Conservation (phyloP, 2,888 invertebrate genomes). For the Erebia aethiops region DNA sequence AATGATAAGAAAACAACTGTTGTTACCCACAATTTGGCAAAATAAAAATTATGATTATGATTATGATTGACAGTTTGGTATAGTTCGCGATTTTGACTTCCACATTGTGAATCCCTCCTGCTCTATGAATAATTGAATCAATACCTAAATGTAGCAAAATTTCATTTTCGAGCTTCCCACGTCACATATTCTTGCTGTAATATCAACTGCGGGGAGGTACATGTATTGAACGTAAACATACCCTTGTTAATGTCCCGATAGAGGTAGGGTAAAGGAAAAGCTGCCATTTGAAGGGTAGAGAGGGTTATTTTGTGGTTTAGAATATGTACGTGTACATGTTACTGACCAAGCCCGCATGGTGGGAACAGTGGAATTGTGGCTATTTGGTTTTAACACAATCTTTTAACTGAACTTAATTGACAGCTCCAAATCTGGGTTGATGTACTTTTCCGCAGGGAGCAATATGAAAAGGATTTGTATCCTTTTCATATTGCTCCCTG, state of each 20-base stretch:
- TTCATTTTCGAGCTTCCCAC: not conserved
- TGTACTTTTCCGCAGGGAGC: no score
- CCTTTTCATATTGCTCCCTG: no score
- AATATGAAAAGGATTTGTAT: no score
- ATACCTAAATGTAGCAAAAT: not conserved
- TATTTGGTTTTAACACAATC: no score
- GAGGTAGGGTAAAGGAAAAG: conserved; percentile 1
- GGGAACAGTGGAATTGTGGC: not conserved
- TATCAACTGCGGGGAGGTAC: not conserved
- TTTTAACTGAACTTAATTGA: no score
- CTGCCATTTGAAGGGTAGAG: conserved; percentile 8
- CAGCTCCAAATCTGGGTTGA: no score
- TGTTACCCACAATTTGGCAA: no score
- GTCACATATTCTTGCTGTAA: not conserved
- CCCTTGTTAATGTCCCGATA: conserved; percentile 16
- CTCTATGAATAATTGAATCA: not conserved
- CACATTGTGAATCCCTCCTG: no score
- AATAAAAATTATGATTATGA: no score
- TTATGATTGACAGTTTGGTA: no score
- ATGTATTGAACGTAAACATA: conserved; percentile 5
- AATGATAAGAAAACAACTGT: no score
- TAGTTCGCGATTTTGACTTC: no score
- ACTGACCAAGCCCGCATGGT: not conserved
- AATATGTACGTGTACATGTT: not conserved
- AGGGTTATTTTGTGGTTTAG: conserved; percentile 13